Base-by-base conservation (phyloP, 64 coral and sea anemone genomes). In the Montipora capricornis region DNA sequence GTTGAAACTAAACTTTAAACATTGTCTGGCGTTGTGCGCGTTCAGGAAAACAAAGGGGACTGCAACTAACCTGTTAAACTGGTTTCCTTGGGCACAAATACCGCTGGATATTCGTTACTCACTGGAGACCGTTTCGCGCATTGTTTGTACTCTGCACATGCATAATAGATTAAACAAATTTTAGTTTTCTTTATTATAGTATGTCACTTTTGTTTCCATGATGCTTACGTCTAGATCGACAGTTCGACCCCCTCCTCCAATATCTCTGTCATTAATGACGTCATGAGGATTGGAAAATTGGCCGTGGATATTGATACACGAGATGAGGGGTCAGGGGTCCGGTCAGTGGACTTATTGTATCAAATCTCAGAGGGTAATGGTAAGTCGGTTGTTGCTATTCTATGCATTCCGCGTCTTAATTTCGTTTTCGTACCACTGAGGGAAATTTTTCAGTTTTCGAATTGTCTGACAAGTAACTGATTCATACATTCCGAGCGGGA, bases 281-380 rank as follows among this genome's bases (percentile, higher is more conserved):
- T 91, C 64, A 88, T 96, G 50, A 75, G 84, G 80, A 80, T 81
- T 80, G 95, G 95, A 10, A 79, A 61, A 9, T 15, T 94, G 45
- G 92, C 92, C 69, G 91, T 96, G 75, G 85, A 78, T 46, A 73
- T 96, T 5, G 20, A 87, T 44, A 96, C 93, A 87, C 24, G 51
- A 80, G 91, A 94, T 74, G 81, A 90, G 6, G 95, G 92, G 4
- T 87, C 95, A 19, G 95, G 95, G 46, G 95, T 96, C 48, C 74
- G 79, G 49, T 87, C 91, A 13, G 91, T 96, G 1, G 95, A 96
- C 59, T 78, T 96, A 47, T 96, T 90, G 48, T 96, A 94, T 16
- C 91, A 95, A 82, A 82, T 82, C 88, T 49, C 51, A 44, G 49
- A 16, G 5, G 15, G 22, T 80, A 66, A 19, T 79, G 67, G 78